phyloP scores from a whole-genome alignment of 2,113 vertebrate species.

The Zonotrichia leucophrys region DNA sequence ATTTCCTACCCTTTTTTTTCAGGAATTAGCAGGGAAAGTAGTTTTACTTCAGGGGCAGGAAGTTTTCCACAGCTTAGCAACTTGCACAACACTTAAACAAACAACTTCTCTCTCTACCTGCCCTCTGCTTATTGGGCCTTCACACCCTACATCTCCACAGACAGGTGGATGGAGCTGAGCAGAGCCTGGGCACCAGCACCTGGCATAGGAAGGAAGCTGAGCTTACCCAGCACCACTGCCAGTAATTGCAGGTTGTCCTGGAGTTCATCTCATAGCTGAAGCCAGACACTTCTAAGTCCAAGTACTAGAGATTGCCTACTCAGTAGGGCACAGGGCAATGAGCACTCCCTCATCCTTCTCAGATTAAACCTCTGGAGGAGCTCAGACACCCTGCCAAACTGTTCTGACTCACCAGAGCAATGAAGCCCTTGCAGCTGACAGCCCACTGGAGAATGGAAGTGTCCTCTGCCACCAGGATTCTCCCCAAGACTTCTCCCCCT shows the following conservation, averaged over 20 bases:
- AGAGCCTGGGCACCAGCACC: background rate
- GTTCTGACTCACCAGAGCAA: background rate
- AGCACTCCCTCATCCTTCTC: background rate
- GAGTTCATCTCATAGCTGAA: background rate
- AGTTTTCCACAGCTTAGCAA: background rate
- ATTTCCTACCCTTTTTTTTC: background rate
- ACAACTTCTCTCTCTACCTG: background rate
- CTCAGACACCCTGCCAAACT: background rate
- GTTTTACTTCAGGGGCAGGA: background rate
- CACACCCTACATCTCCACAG: background rate
- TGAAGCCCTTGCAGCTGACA: background rate
- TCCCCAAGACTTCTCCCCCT: background rate
- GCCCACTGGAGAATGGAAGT: background rate
- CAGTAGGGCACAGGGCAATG: background rate
- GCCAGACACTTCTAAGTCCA: background rate
- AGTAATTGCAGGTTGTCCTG: background rate
- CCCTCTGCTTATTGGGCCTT: background rate
- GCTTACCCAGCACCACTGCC: background rate
- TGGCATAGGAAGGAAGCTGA: background rate
- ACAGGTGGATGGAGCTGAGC: background rate
- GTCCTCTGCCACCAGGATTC: background rate
- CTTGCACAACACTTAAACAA: background rate
- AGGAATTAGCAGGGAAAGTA: background rate
- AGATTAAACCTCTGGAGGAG: background rate
- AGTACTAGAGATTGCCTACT: background rate